Conservation (phyloP, 2,113 vertebrate genomes). For the Willisornis vidua region DNA sequence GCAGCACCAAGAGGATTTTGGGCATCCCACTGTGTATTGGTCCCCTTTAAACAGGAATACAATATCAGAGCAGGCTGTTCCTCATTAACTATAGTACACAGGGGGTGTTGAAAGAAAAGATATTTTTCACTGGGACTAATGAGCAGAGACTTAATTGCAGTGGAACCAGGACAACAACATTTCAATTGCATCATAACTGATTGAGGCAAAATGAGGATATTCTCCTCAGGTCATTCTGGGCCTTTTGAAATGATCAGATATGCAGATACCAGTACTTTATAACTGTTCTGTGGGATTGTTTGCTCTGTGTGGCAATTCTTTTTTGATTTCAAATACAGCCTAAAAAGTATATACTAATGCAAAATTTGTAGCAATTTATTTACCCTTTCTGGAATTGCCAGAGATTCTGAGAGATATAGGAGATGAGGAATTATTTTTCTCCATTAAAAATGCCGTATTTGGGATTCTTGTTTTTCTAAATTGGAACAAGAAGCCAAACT, state of each 20-base stretch:
- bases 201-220: conserved; percentile 50
- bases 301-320: neutral
- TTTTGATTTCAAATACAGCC: neutral
- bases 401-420: neutral
- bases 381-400: neutral
- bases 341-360: neutral
- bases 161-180: conserved; percentile 26
- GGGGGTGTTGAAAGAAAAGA: neutral
- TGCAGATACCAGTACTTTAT: neutral
- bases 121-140: conserved; percentile 16
- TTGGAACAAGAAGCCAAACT: neutral
- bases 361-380: neutral
- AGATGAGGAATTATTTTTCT: neutral
- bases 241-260: neutral
- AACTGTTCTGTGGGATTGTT: neutral
- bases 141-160: conserved; percentile 40
- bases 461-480: neutral
- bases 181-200: neutral
- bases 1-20: neutral
- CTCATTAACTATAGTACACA: neutral
- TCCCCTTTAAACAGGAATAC: neutral
- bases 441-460: neutral
- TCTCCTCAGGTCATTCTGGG: neutral
- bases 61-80: neutral
- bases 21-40: neutral